These are phyloP conservation scores for Bicyclus anynana DNA, from an alignment of 1,140 invertebrate species.

Conservation along the genomic window DNA sequence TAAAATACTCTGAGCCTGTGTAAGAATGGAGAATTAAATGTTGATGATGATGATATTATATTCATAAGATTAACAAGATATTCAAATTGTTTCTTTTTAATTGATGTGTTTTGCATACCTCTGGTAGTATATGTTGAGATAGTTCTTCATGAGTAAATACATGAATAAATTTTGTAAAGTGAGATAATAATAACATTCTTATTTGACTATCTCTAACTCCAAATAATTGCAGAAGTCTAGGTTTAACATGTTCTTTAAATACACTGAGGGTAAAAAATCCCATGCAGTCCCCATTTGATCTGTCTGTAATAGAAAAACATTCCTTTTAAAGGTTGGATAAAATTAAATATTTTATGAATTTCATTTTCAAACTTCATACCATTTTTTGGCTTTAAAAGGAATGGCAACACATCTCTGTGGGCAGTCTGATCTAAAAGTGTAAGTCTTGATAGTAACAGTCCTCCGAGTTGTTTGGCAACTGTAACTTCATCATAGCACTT, in stretches of 20 bases:
- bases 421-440: slow-evolving; percentile 89
- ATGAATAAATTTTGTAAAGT: slow-evolving; percentile 84
- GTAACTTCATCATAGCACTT: slow-evolving; percentile 85
- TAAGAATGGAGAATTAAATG: too few relatives aligned
- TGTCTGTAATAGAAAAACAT: slow-evolving; percentile 45
- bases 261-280: slow-evolving; percentile 81
- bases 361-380: too few relatives aligned
- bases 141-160: slow-evolving; percentile 85
- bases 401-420: slow-evolving; percentile 84
- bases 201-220: slow-evolving; percentile 85
- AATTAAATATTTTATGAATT: too few relatives aligned
- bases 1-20: too few relatives aligned
- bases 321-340: neutral
- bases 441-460: slow-evolving; percentile 87
- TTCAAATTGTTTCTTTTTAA: too few relatives aligned
- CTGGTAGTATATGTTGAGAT: slow-evolving; percentile 83
- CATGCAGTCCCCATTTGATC: slow-evolving; percentile 64
- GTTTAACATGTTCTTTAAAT: slow-evolving; percentile 84
- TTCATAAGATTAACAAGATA: too few relatives aligned
- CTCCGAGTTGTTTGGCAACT: slow-evolving; percentile 86
- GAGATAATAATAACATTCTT: slow-evolving; percentile 80
- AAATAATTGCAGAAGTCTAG: slow-evolving; percentile 86
- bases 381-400: slow-evolving; percentile 83
- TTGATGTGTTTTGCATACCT: too few relatives aligned
- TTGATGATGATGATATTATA: too few relatives aligned